Evolutionary conservation across 2,888 invertebrate genomes (phyloP), one percentile per base, ranked within the genome.

Genomic region (Tetramorium bicarinatum): DNA sequence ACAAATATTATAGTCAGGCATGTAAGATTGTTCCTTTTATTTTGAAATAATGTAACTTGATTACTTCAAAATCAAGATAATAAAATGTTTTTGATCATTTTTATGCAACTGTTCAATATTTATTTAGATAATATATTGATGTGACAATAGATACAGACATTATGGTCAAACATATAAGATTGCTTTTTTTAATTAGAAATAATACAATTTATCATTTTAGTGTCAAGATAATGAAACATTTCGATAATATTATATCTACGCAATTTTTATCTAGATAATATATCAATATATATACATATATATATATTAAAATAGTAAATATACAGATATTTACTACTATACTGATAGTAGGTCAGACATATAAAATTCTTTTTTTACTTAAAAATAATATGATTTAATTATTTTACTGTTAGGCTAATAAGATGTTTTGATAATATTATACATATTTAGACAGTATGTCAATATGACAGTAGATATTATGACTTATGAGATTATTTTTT

Each of bases 1-100:
- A 72, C 18, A 56, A 9, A 72, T 11, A 11, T 56, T 72, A 56
- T 18, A 25, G 18, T 52, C n/a, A n/a, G 49, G n/a, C 13, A 72
- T 72, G 1, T 18, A 11, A 56, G 25, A 18, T 1, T 13, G 3
- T 8, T 69, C 9, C 11, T 21, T 52, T 2, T 38, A 29, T 18
- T 61, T 49, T 13, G 6, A n/a, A 66, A 21, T n/a, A 44, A 44
- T 34, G 38, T 13, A 38, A 62, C n/a, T 38, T n/a, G 15, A n/a
- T 41, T 13, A 21, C 6, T 59, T 59, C 3, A 29, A 29, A 29
- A 29, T 3, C 29, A 29, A 56, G 21, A 56, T 11, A 49, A 49
- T 11, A 25, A 59, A 13, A 59, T 34, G 1, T 34, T 11, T 34
- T 61, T 34, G 18, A 34, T 47, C 34, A 38, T 38, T 62, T 18